Evolutionary conservation across 2,888 invertebrate genomes (phyloP).

Genomic region (Cancer borealis): DNA sequence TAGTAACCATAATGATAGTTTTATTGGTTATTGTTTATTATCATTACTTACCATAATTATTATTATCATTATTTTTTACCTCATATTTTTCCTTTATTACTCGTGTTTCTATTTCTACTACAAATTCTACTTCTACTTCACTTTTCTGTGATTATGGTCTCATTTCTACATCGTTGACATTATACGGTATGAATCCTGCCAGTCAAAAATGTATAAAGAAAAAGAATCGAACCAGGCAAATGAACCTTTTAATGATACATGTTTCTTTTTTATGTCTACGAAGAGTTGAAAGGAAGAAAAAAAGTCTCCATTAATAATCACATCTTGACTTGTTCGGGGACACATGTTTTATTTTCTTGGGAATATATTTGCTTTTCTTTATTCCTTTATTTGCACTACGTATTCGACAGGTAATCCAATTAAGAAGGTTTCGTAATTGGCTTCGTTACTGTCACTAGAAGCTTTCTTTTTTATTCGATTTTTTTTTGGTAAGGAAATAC

Average conservation of each 20-base stretch:
- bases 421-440: neutral
- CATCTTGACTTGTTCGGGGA: neutral
- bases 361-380: neutral
- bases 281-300: neutral
- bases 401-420: conserved; percentile 10
- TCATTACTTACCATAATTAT: neutral
- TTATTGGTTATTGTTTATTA: neutral
- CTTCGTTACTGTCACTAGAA: neutral
- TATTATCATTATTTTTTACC: neutral
- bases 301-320: neutral
- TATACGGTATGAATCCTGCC: neutral
- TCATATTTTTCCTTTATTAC: neutral
- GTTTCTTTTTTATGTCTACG: neutral
- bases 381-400: neutral
- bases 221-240: neutral
- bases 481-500: neutral
- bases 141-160: neutral
- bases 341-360: neutral
- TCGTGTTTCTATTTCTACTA: neutral
- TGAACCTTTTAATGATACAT: neutral
- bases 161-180: neutral
- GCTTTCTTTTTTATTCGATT: neutral
- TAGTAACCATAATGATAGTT: neutral
- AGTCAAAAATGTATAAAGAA: neutral
- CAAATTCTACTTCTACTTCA: neutral